A percentile compares a stretch with the other conserved stretches of the same genome.
Conservation (phyloP, 2,113 vertebrate genomes). For the Cephalopterus ornatus region DNA sequence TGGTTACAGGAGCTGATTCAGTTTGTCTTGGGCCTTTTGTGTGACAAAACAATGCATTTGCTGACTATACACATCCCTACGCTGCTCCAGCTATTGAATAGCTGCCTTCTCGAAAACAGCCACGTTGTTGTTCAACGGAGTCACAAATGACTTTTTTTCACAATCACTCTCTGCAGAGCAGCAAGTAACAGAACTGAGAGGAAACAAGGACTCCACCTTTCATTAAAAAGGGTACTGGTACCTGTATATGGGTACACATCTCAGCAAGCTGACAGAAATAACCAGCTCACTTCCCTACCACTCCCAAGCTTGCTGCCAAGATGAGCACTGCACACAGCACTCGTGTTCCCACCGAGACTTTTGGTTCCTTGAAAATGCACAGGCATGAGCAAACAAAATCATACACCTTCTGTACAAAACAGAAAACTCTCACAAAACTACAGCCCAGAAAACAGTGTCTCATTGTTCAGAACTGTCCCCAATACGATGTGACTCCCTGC, state of each 20-base stretch:
- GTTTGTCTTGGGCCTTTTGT: neutral
- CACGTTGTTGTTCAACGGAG: neutral
- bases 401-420: neutral
- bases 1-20: neutral
- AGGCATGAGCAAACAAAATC: neutral
- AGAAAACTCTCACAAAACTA: neutral
- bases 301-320: neutral
- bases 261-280: neutral
- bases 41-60: neutral
- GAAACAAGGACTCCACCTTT: neutral
- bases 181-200: neutral
- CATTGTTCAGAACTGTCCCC: neutral
- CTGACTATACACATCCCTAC: neutral
- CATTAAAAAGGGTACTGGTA: neutral
- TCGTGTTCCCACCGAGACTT: fast-evolving
- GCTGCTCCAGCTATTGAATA: neutral
- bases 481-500: fast-evolving
- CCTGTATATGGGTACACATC: neutral
- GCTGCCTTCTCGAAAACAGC: neutral
- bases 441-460: fast-evolving
- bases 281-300: neutral
- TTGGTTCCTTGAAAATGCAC: neutral
- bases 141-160: neutral
- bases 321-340: neutral
- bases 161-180: neutral